Evolutionary conservation across 2,888 invertebrate genomes (phyloP).

Genomic region (Pyrochroa serraticornis): DNA sequence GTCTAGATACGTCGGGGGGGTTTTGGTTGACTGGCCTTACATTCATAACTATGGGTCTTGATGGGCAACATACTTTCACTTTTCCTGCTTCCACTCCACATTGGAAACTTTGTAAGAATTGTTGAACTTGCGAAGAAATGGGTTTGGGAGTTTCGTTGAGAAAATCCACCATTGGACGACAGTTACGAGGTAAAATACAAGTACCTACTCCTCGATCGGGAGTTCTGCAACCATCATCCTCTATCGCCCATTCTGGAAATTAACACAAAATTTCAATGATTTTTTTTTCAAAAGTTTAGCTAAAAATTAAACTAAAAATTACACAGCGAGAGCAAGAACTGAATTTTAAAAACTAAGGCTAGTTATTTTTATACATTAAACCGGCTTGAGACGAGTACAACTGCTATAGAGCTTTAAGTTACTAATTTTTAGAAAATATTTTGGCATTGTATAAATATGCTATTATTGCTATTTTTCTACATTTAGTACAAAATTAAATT

Average conservation of each 20-base stretch:
- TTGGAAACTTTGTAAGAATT: conserved; percentile 31
- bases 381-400: too few relatives aligned
- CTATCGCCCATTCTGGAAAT: conserved; percentile 43
- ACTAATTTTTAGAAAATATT: too few relatives aligned
- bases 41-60: conserved; percentile 10
- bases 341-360: conserved; percentile 1
- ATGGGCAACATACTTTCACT: conserved; percentile 43
- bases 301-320: neutral
- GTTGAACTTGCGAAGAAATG: conserved; percentile 19
- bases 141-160: conserved; percentile 35
- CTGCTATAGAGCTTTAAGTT: too few relatives aligned
- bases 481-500: too few relatives aligned
- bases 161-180: conserved; percentile 33
- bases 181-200: conserved; percentile 51
- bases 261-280: neutral
- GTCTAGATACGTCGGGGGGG: conserved; percentile 53
- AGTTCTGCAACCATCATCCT: conserved; percentile 47
- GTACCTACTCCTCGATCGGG: conserved; percentile 47
- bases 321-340: neutral
- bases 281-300: neutral
- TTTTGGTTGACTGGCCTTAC: too few relatives aligned
- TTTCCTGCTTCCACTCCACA: conserved; percentile 56
- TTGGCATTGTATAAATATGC: too few relatives aligned
- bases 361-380: conserved; percentile 3
- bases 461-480: too few relatives aligned